Evolutionary conservation across 2,797 vertebrate genomes (phyloP), one percentile per base, ranked within the genome.

Genomic region (Gadopsis marmoratus): DNA sequence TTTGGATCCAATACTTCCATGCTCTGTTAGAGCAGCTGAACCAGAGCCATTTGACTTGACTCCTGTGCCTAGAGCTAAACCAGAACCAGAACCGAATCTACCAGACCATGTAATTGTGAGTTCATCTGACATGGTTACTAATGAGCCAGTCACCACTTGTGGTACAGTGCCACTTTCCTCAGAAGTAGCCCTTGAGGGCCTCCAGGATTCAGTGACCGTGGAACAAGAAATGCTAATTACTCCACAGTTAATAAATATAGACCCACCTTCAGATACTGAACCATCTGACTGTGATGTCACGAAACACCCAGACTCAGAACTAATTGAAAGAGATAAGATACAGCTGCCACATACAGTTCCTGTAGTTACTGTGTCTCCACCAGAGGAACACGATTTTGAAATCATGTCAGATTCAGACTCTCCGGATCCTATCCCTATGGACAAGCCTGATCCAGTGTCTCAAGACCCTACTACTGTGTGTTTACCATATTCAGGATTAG

Each of bases 1-100:
- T 69, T 74, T 95, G 67, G 93, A 94, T 90, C 93, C 93, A 70
- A 84, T 95, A 79, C 88, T 94, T 84, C 89, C 92, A 74, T 43
- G 89, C 37, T 85, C 86, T 71, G 83, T 82, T 56, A 92, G 86
- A 89, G 56, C 84, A 70, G 69, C 73, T 31, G 78, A 92, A 76
- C 74, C 86, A 35, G 91, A 91, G 64, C 66, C 81, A 68, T 78
- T 91, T 76, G 91, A 93, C 59, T 69, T 89, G 23, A 76, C 76
- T 43, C 71, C 76, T 29, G 55, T 82, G 35, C 74, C 85, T 26
- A 45, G 1, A 68, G 19, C 68, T 58, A 53, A 80, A 68, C 26
- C 50, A 55, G 76, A 85, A 58, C 43, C 70, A 37, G 73, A 85
- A 39, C 59, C 74, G 37, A 85, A 92, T 66, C 35, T 80, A 62